phyloP scores from a whole-genome alignment of 2,113 vertebrate genomes.

The Xenopus laevis region DNA sequence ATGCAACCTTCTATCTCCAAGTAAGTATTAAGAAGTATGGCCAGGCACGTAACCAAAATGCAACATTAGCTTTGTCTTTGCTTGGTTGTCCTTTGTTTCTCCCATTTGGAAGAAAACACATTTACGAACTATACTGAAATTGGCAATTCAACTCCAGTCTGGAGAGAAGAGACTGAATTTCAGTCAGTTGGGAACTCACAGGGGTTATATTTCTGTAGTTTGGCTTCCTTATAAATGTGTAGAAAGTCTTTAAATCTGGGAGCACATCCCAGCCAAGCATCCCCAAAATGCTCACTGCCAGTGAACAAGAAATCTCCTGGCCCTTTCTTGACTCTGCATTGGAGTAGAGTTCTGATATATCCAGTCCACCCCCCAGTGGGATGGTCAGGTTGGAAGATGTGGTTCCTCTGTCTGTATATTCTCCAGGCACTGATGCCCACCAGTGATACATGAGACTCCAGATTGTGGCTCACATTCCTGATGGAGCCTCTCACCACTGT shows the following conservation, averaged over 20 bases:
- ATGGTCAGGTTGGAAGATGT: no score
- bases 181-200: conserved; percentile 72
- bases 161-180: conserved; percentile 10
- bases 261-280: conserved; percentile 81
- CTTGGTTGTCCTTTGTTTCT: neutral
- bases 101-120: neutral
- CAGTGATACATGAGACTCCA: conserved; percentile 55
- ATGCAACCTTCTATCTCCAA: neutral
- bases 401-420: conserved; percentile 71
- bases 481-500: conserved; percentile 77
- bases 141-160: neutral
- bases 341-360: conserved; percentile 58
- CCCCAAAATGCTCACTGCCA: conserved; percentile 73
- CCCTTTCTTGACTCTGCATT: conserved; percentile 69
- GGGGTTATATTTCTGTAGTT: conserved; percentile 59
- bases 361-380: conserved; percentile 50
- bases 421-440: conserved; percentile 57
- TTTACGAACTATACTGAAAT: neutral
- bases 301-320: conserved; percentile 77
- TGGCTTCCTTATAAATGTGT: conserved; percentile 62
- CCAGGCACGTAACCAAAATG: neutral
- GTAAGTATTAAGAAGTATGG: neutral
- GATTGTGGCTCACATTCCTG: conserved; percentile 59
- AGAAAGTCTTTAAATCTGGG: conserved; percentile 73
- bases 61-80: no score